These are phyloP conservation scores for Clupea harengus DNA, from an alignment of 2,113 vertebrate species.

Conservation along the genomic window DNA sequence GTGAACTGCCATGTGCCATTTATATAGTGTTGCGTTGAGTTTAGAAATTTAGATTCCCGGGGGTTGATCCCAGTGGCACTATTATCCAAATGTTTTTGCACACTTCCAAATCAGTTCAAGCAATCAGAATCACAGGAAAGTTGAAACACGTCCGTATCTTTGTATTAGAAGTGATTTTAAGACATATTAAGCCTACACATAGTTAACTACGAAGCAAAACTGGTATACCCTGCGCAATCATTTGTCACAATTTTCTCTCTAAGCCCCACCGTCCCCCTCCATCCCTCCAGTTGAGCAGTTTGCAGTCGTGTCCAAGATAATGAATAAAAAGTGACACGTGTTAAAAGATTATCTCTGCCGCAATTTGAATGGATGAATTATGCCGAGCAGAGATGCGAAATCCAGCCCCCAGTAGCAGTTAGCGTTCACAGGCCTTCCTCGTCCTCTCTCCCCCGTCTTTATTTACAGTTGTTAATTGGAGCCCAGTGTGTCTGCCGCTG, in stretches of 20 bases:
- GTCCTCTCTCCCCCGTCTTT: constrained; percentile 33
- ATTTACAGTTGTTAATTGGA: constrained; percentile 68
- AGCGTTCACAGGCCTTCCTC: neutral
- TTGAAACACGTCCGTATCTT: neutral
- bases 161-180: neutral
- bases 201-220: neutral
- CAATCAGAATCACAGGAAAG: neutral
- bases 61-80: neutral
- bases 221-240: neutral
- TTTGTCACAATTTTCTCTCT: constrained; percentile 2
- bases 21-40: neutral
- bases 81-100: neutral
- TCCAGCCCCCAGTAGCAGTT: neutral
- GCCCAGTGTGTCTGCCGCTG: constrained; percentile 63
- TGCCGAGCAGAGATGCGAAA: neutral
- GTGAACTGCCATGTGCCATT: neutral
- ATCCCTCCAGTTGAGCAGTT: neutral
- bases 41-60: neutral
- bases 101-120: too few relatives aligned
- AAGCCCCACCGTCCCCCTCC: neutral
- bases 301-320: constrained; percentile 20
- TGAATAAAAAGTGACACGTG: constrained; percentile 49
- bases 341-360: constrained; percentile 48
- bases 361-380: constrained; percentile 20
- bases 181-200: neutral